These are phyloP conservation scores for Thumatha senex DNA, from an alignment of 2,888 invertebrate genomes.

Conservation along the genomic window DNA sequence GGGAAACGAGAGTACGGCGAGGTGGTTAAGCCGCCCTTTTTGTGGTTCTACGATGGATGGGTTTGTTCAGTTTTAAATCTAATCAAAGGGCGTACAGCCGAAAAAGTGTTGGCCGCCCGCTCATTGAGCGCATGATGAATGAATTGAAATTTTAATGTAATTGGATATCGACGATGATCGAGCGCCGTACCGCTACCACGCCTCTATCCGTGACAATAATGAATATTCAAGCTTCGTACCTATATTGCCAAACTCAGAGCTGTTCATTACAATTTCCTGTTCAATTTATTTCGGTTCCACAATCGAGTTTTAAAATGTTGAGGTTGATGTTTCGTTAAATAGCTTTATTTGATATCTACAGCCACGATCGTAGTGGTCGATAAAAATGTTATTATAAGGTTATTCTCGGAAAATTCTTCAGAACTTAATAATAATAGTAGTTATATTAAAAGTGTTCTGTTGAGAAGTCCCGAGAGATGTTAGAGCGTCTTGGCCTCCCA, in stretches of 20 bases:
- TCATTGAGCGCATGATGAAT: slow-evolving; percentile 61
- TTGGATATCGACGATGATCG: slow-evolving; percentile 59
- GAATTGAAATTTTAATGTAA: slow-evolving; percentile 70
- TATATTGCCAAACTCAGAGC: slow-evolving; percentile 31
- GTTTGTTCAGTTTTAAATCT: slow-evolving; percentile 64
- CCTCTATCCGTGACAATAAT: slow-evolving; percentile 36
- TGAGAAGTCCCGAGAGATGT: too few species aligned
- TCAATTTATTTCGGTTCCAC: slow-evolving; percentile 19
- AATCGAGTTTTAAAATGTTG: neutral
- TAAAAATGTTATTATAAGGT: too few species aligned
- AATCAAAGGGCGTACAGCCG: slow-evolving; percentile 66
- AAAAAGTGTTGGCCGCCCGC: slow-evolving; percentile 49
- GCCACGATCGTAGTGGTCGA: too few species aligned
- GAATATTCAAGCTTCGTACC: slow-evolving; percentile 36
- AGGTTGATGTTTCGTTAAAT: neutral
- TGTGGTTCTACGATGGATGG: slow-evolving; percentile 71
- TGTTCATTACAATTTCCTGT: slow-evolving; percentile 26
- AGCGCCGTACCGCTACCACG: slow-evolving; percentile 29
- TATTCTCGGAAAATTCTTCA: too few species aligned
- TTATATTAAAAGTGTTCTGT: too few species aligned
- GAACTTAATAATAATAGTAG: too few species aligned
- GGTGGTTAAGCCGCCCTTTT: slow-evolving; percentile 64
- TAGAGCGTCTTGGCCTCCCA: too few species aligned
- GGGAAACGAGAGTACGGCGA: slow-evolving; percentile 63
- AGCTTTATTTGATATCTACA: too few species aligned